Base-by-base conservation (phyloP, 2,113 vertebrate species). In the Oreotrochilus melanogaster region DNA sequence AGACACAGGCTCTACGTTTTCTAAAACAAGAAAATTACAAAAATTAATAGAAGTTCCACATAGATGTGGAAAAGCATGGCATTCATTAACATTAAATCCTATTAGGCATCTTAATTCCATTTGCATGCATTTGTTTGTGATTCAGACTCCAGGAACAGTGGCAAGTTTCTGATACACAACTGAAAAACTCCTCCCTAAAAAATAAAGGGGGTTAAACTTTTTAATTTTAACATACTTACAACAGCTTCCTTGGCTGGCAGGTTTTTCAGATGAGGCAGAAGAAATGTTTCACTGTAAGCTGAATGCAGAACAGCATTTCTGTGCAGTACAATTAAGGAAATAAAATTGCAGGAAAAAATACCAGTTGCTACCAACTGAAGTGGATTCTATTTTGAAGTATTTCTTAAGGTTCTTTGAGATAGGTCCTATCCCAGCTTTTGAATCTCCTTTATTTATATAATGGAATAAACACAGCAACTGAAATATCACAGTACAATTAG, bases 191-290 rank as follows among this genome's bases (percentile, higher is more conserved):
- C 58, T 73, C 56, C 28, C 39, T 64, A 7, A 51, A 51, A 14
- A 51, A 5, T 14, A 61, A 6, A 3, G 11, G 6, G 1, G 45
- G 70, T 39, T 2, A 45, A 25, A 47, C 9, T 22, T 74, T 9
- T 74, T 9, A 14, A 17, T 22, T 27, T 75, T 57, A 66, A 72
- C 28, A 92, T 86, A 98, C 99, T 99, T 96, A 99, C 99, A 39
- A 99, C 87, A 75, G 98, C 98, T 30, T 99, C 97, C 39, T 97
- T 97, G 15, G 98, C 97, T 7, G 98, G 97, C 53, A 99, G 98
- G 86, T 99, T 99, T 97, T 99, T 99, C 67, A 99, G 97, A 91
- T 99, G 98, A 53, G 99, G 99, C 92, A 99, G 97, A 93, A 99
- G 98, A 86, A 98, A 99, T 0, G 83, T 94, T 90, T 99, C 99